Evolutionary conservation across 1,140 invertebrate species (phyloP), one percentile per base, ranked within the genome.

Genomic region (Amyelois transitella): DNA sequence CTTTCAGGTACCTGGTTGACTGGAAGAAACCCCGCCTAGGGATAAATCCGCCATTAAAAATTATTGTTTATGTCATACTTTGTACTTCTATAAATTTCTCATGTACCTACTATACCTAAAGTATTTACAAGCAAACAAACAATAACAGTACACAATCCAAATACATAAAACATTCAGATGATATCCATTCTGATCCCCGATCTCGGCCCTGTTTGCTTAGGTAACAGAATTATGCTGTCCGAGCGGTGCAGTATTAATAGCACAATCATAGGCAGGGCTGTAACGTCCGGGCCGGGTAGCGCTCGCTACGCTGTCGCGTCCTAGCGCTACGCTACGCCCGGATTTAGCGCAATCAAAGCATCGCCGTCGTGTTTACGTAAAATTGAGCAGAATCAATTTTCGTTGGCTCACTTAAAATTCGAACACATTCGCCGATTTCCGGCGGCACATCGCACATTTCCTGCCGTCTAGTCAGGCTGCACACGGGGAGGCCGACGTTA

Each of bases 371-470:
- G 55, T 66, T 66, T 68, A 65, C 55, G 62, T 62, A 61, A 60
- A 61, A 66, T 64, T 55, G 55, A 63, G 50, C 53, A 51, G 53
- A 69, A 70, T 69, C 71, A 73, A 75, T 76, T 77, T 77, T 71
- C 61, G 64, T 57, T 65, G 54, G 58, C 62, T 59, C 55, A 71
- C 62, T 75, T 72, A 77, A 75, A 71, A 71, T 72, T 75, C 64
- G 69, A 72, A 75, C 66, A 66, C 67, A 72, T 71, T 74, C 66
- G 67, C 56, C 63, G 58, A 73, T 77, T 73, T 77, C 69, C 72
- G 67, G 60, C 60, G 50, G 59, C 61, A 63, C 65, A 73, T 55
- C 45, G 64, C 54, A 72, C 67, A 72, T 76, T 77, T 80, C 71
- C 73, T 73, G 71, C 50, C 60, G 66, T 66, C 58, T 69, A 65